These are phyloP conservation scores for Tetragonisca angustula DNA, from an alignment of 2,888 invertebrate genomes.

Conservation along the genomic window DNA sequence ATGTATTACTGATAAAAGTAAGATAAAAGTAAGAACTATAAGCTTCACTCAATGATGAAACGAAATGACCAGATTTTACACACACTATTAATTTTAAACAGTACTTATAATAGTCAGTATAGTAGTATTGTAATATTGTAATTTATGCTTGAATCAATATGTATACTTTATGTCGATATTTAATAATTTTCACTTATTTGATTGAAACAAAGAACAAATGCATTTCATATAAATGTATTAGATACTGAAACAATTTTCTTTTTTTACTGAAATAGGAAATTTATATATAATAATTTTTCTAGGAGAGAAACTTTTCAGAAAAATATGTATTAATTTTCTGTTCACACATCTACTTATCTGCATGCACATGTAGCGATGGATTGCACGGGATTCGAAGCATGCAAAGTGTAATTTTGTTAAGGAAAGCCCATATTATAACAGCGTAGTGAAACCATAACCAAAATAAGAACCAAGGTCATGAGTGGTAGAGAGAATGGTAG, in stretches of 20 bases:
- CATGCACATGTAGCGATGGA: conserved; percentile 49
- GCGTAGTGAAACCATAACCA: conserved; percentile 61
- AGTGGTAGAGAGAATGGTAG: conserved; percentile 75
- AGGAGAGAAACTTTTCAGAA: not conserved
- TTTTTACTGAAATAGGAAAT: not conserved
- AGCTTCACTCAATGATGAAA: conserved; percentile 2
- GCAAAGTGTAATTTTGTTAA: conserved; percentile 56
- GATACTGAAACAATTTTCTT: not conserved
- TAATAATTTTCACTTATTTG: not conserved
- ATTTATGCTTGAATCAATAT: conserved; percentile 10
- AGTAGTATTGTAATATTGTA: not conserved
- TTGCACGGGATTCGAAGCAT: conserved; percentile 53
- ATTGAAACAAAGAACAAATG: conserved; percentile 1
- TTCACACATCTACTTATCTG: conserved; percentile 24
- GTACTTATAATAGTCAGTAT: not conserved
- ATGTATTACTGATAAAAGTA: conserved; percentile 12
- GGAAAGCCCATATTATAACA: conserved; percentile 61
- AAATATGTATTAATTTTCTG: not conserved
- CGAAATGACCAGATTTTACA: conserved; percentile 1
- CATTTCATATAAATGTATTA: not conserved
- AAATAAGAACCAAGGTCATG: conserved; percentile 70
- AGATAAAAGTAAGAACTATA: conserved; percentile 7
- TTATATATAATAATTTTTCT: not conserved
- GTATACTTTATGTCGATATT: not conserved
- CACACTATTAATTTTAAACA: not conserved